Percentiles rank a stretch among this genome's conserved stretches.
These are phyloP conservation scores for Drosophila pandora DNA, from an alignment of 1,140 invertebrate species.

Conservation along the genomic window DNA sequence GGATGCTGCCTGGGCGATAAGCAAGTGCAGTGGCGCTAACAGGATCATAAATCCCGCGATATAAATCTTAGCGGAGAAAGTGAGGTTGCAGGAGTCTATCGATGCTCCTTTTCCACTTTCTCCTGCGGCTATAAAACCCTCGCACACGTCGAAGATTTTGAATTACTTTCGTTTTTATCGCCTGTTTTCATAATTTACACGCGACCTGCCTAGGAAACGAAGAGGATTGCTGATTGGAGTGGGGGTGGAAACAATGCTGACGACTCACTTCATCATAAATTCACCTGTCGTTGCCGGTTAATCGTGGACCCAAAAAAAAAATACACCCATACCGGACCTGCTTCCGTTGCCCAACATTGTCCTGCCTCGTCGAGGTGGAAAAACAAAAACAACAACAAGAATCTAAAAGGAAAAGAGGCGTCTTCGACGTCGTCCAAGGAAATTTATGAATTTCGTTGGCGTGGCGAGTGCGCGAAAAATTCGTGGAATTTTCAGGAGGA, in stretches of 20 bases:
- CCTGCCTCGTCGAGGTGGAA: conserved; percentile 31
- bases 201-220: conserved; percentile 49
- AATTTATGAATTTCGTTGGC: conserved; percentile 65
- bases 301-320: conserved; percentile 28
- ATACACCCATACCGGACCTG: conserved; percentile 48
- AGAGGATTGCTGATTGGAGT: conserved; percentile 1
- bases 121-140: conserved; percentile 43
- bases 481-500: conserved; percentile 64
- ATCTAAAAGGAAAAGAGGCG: background rate
- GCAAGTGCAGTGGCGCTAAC: conserved; percentile 77
- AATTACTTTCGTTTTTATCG: conserved; percentile 79
- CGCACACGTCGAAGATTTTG: conserved; percentile 67
- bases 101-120: conserved; percentile 2
- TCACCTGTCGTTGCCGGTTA: conserved; percentile 73
- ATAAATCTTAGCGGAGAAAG: conserved; percentile 62
- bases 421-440: conserved; percentile 19
- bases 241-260: conserved; percentile 44
- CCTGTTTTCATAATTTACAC: conserved; percentile 62
- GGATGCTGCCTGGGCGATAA: conserved; percentile 54
- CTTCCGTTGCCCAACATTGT: conserved; percentile 58
- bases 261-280: conserved; percentile 78
- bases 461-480: conserved; percentile 75
- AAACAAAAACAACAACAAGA: conserved; percentile 11
- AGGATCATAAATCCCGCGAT: conserved; percentile 78
- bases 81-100: conserved; percentile 4